A percentile compares a stretch with the other conserved stretches of the same genome.
Evolutionary conservation across 2,888 invertebrate genomes (phyloP).

Genomic region (Nemurella pictetii): DNA sequence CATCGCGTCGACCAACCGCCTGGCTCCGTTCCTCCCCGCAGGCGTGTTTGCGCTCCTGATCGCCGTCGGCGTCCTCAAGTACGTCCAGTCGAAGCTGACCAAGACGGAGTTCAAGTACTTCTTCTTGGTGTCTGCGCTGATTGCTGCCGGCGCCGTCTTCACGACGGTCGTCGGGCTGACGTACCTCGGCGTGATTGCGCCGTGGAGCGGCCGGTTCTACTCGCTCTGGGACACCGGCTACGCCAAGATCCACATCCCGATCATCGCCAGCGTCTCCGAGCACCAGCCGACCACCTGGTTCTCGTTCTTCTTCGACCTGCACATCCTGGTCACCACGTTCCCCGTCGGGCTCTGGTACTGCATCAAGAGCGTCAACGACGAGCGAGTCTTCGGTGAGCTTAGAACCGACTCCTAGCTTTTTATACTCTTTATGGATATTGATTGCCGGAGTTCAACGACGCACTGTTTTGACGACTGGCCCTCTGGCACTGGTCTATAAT

Average conservation of each 20-base stretch:
- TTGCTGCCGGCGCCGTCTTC: conserved; percentile 80
- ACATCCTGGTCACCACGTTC: conserved; percentile 93
- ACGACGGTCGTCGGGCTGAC: conserved; percentile 85
- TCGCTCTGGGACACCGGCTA: conserved; percentile 99
- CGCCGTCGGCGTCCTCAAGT: conserved; percentile 83
- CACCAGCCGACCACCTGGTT: conserved; percentile 99
- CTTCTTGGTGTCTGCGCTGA: conserved; percentile 74
- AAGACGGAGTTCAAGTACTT: conserved; percentile 89
- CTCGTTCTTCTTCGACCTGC: conserved; percentile 97
- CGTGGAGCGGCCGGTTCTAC: conserved; percentile 95
- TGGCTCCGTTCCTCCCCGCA: conserved; percentile 55
- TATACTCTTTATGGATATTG: conserved; percentile 24
- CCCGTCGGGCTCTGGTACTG: conserved; percentile 99
- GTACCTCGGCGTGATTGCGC: conserved; percentile 92
- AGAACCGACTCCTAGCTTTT: conserved; percentile 33
- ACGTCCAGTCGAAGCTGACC: conserved; percentile 83
- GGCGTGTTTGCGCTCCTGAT: conserved; percentile 95
- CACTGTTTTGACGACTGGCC: too few relatives aligned
- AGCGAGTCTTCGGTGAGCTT: conserved; percentile 90
- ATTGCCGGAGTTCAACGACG: too few relatives aligned
- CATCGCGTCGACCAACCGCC: too few relatives aligned
- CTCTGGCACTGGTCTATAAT: too few relatives aligned
- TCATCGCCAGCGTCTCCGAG: conserved; percentile 98
- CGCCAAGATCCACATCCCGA: conserved; percentile 99
- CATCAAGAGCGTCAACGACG: conserved; percentile 96